phyloP scores from a whole-genome alignment of 1,140 invertebrate species.

The Magallana angulata region DNA sequence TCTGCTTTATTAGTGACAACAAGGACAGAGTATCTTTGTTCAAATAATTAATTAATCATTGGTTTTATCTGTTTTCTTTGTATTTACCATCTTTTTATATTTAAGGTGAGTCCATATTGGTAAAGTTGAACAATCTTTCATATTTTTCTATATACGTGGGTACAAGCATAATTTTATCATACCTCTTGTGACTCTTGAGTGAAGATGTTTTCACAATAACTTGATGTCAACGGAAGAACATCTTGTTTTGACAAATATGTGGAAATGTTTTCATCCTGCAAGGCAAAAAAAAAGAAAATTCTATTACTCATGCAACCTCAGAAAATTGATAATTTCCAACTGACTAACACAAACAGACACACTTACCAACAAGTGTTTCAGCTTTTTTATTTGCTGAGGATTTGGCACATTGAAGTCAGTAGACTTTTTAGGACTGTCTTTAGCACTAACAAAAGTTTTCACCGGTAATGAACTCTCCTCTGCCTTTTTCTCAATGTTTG shows the following conservation, averaged over 20 bases:
- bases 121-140: no score
- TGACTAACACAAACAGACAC: no score
- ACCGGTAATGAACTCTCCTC: neutral
- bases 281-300: conserved; percentile 10
- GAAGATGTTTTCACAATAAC: conserved; percentile 11
- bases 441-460: conserved; percentile 7
- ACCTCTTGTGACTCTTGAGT: conserved; percentile 51
- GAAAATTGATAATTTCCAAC: no score
- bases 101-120: no score
- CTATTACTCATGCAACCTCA: no score
- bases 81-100: no score
- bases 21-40: no score
- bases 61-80: no score
- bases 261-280: conserved; percentile 50
- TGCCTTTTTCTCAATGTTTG: conserved; percentile 61
- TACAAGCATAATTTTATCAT: neutral
- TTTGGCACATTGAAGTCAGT: neutral
- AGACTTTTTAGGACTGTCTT: conserved; percentile 18
- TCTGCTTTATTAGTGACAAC: no score
- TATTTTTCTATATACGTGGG: no score
- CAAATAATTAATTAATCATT: no score
- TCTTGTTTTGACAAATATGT: conserved; percentile 38
- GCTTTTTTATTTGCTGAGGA: conserved; percentile 6
- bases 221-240: conserved; percentile 17
- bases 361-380: conserved; percentile 12